A percentile compares a stretch with the other conserved stretches of the same genome.
Evolutionary conservation across 2,797 vertebrate species (phyloP).

Genomic region (Gephyroberyx darwinii): DNA sequence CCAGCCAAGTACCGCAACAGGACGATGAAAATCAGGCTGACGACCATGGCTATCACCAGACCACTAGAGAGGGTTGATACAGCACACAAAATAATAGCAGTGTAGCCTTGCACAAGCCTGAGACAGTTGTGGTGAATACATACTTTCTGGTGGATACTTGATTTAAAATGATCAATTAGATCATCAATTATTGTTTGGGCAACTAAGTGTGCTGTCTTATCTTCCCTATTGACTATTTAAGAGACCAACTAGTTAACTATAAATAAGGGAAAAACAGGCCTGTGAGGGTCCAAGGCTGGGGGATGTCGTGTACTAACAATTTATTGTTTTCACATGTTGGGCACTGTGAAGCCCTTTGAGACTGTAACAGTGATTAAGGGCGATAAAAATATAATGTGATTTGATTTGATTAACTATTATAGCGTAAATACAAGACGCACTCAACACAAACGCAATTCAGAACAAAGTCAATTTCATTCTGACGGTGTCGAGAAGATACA

Average conservation of each 20-base stretch:
- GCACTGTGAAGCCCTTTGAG: no score
- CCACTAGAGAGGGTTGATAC: conserved; percentile 77
- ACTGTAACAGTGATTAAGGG: no score
- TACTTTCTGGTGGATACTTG: not conserved
- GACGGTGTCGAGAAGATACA: no score
- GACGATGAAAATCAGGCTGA: conserved; percentile 92
- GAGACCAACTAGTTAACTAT: not conserved
- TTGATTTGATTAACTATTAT: no score
- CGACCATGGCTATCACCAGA: conserved; percentile 89
- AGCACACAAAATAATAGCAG: not conserved
- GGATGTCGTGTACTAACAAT: no score
- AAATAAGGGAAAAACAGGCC: not conserved
- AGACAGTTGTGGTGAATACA: not conserved
- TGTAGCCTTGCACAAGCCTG: not conserved
- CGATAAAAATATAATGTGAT: no score
- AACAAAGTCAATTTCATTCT: no score
- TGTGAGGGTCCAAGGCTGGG: no score
- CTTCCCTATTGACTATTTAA: not conserved
- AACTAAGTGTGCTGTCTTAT: not conserved
- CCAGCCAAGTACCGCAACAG: conserved; percentile 91
- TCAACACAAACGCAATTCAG: no score
- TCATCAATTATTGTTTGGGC: not conserved
- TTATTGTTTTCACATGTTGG: no score
- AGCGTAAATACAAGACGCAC: no score
- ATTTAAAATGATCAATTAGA: not conserved